Evolutionary conservation across 2,888 invertebrate species (phyloP).

Genomic region (Rhamphomyia laevipes): DNA sequence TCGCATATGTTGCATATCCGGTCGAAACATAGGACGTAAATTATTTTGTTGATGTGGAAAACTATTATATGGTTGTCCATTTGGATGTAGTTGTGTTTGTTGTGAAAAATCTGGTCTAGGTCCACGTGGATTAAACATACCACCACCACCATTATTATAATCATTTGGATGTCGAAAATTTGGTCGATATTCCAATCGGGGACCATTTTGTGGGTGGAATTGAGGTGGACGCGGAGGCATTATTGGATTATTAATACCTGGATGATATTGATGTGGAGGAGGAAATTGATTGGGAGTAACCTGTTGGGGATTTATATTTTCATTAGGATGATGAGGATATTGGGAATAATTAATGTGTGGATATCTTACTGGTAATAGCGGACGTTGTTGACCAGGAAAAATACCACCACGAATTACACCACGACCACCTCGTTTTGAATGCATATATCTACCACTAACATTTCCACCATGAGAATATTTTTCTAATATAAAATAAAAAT

Average conservation of each 20-base stretch:
- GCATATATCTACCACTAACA: constrained; percentile 12
- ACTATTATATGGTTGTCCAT: constrained; percentile 10
- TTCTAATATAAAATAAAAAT: constrained; percentile 5
- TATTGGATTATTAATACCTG: constrained; percentile 21
- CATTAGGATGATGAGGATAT: constrained; percentile 21
- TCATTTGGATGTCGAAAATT: constrained; percentile 18
- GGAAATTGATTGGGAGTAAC: constrained; percentile 7
- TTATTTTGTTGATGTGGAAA: neutral
- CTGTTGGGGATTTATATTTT: constrained; percentile 19
- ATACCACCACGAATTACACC: constrained; percentile 22
- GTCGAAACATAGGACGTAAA: constrained; percentile 20
- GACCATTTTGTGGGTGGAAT: constrained; percentile 18
- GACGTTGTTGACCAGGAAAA: constrained; percentile 22
- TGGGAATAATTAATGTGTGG: constrained; percentile 9
- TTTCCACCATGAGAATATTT: constrained; percentile 5
- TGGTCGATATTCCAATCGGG: constrained; percentile 16
- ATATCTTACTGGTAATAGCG: constrained; percentile 18
- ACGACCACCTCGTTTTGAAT: constrained; percentile 23
- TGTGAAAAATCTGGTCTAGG: constrained; percentile 7
- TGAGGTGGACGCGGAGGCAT: constrained; percentile 19
- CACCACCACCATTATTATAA: constrained; percentile 4
- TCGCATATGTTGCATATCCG: constrained; percentile 18
- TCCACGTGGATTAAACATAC: constrained; percentile 5
- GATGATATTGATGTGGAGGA: constrained; percentile 13
- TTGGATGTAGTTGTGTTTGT: constrained; percentile 2